Evolutionary conservation across 2,797 vertebrate species (phyloP).

Genomic region (Hypotaenidia philippensis): DNA sequence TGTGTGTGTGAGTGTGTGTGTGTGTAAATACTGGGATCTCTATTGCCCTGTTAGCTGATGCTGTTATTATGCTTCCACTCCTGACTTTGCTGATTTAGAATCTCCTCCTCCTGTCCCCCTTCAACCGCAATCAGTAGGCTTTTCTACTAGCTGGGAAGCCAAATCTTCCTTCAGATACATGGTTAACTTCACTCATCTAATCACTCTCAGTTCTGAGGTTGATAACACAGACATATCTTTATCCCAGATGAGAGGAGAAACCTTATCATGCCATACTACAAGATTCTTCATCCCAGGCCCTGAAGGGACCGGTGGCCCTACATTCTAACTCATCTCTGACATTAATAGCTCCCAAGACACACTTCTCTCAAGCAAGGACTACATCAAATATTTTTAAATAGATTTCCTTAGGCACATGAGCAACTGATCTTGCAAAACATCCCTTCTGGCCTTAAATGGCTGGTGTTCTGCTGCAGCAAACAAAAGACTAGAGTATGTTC

Average conservation of each 20-base stretch:
- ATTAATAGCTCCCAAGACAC: conserved; percentile 25
- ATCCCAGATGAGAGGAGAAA: not conserved
- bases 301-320: not conserved
- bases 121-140: not conserved
- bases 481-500: not conserved
- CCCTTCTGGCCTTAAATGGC: not conserved
- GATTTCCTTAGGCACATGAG: not conserved
- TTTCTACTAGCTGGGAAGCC: not conserved
- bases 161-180: not conserved
- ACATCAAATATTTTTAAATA: conserved; percentile 19
- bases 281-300: not conserved
- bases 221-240: not conserved
- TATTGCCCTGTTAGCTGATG: not conserved
- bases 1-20: not conserved
- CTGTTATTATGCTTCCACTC: not conserved
- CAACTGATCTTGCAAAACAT: not conserved
- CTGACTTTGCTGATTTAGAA: not conserved
- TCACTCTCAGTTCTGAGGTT: not conserved
- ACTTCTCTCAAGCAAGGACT: not conserved
- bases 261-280: not conserved
- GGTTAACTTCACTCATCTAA: not conserved
- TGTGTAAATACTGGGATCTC: not conserved
- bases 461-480: not conserved
- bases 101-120: not conserved
- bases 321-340: not conserved